These are phyloP conservation scores for Teleopsis dalmanni DNA, from an alignment of 1,140 invertebrate genomes.

Conservation along the genomic window DNA sequence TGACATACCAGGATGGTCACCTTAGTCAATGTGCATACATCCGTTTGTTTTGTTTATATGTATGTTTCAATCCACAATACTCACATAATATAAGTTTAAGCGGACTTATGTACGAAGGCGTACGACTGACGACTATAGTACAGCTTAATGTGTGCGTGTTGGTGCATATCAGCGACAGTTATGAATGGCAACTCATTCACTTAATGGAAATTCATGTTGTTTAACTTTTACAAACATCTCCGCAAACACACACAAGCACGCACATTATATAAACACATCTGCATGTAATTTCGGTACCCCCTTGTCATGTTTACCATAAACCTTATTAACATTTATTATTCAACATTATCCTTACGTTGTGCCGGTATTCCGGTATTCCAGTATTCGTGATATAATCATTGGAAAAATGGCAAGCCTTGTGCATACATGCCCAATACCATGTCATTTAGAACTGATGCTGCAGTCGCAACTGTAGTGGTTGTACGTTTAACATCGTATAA, in stretches of 20 bases:
- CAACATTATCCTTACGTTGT: constrained; percentile 14
- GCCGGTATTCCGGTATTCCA: too few species aligned
- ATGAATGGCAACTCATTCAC: constrained; percentile 40
- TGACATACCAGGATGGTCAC: constrained; percentile 5
- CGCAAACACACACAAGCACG: constrained; percentile 3
- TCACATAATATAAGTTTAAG: too few species aligned
- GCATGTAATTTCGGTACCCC: too few species aligned
- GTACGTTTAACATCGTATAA: too few species aligned
- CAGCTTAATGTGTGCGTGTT: constrained; percentile 2
- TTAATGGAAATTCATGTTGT: constrained; percentile 40
- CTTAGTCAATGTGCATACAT: too few species aligned
- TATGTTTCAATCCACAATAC: not conserved
- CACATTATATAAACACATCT: not conserved
- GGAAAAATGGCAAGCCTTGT: not conserved
- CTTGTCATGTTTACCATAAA: constrained; percentile 21
- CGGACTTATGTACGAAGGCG: too few species aligned
- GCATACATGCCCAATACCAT: not conserved
- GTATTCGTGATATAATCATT: too few species aligned
- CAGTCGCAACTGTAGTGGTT: too few species aligned
- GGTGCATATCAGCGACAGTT: constrained; percentile 27
- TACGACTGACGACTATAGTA: too few species aligned
- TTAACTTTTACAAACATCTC: constrained; percentile 24
- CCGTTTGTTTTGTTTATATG: not conserved
- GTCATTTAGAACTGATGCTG: too few species aligned
- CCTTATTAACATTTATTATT: constrained; percentile 40